Conservation (phyloP, 1,140 invertebrate genomes). For the Heliconius hermathena region DNA sequence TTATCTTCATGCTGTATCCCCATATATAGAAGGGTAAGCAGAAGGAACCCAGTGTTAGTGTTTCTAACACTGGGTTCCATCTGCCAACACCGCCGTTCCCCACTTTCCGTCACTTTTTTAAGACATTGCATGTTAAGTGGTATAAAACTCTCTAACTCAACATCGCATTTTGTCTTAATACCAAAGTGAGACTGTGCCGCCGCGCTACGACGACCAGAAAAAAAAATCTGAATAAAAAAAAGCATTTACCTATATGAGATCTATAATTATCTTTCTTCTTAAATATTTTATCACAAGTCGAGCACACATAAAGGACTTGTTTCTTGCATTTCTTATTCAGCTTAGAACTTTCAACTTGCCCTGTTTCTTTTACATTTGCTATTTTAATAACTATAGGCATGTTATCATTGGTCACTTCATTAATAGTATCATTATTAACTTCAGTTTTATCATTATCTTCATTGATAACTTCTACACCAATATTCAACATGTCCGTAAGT, state of each 20-base stretch:
- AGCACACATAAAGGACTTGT: conserved; percentile 55
- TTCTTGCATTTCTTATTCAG: conserved; percentile 43
- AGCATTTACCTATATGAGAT: conserved; percentile 68
- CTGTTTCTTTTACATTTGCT: conserved; percentile 15
- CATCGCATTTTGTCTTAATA: neutral
- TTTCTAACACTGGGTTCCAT: no score
- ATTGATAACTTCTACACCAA: conserved; percentile 48
- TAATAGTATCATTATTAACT: neutral
- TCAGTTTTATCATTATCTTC: conserved; percentile 28
- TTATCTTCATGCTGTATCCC: no score
- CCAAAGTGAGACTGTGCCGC: no score
- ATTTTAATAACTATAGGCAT: conserved; percentile 28
- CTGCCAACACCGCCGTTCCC: neutral
- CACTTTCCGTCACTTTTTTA: neutral
- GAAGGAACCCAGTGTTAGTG: no score
- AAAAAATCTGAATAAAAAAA: neutral
- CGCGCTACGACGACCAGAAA: neutral
- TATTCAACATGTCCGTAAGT: conserved; percentile 74
- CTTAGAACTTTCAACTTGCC: neutral
- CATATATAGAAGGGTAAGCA: no score
- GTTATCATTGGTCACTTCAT: neutral
- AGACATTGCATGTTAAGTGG: neutral
- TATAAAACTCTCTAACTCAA: no score
- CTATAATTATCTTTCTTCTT: conserved; percentile 73
- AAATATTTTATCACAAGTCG: conserved; percentile 68